Conservation (phyloP, 2,797 vertebrate species). For the Threskiornis aethiopicus region DNA sequence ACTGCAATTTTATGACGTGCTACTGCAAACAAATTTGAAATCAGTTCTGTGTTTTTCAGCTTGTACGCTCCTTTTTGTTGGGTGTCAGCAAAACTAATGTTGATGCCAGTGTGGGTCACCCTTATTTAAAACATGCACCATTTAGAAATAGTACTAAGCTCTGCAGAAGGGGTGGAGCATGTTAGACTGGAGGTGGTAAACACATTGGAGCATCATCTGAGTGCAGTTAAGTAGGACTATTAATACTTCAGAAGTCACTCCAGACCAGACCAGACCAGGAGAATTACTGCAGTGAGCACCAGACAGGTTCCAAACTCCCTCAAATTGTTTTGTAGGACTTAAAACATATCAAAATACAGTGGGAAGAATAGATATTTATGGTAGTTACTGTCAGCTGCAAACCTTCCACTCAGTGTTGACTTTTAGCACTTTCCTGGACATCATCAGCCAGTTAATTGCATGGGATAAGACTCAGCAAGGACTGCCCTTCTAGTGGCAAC, state of each 20-base stretch:
- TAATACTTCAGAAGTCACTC: neutral
- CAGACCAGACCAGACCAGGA: neutral
- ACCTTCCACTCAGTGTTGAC: neutral
- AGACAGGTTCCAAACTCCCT: neutral
- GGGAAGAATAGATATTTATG: neutral
- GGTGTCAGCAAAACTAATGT: neutral
- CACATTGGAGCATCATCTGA: neutral
- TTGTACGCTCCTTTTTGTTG: neutral
- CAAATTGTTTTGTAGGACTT: neutral
- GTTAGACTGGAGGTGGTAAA: neutral
- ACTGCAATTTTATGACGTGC: neutral
- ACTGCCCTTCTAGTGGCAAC: neutral
- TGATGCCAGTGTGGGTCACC: neutral
- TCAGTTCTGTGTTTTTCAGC: constrained; percentile 24
- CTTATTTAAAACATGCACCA: neutral
- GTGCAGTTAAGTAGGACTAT: neutral
- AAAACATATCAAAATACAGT: neutral
- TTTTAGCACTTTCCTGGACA: neutral
- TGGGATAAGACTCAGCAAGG: accelerated
- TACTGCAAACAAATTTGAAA: constrained; percentile 23
- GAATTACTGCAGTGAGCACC: neutral
- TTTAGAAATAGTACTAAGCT: neutral
- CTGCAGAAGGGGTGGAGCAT: neutral
- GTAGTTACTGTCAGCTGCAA: neutral
- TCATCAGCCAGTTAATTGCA: neutral